Conservation (phyloP, 2,888 invertebrate genomes). For the Unio delphinus region DNA sequence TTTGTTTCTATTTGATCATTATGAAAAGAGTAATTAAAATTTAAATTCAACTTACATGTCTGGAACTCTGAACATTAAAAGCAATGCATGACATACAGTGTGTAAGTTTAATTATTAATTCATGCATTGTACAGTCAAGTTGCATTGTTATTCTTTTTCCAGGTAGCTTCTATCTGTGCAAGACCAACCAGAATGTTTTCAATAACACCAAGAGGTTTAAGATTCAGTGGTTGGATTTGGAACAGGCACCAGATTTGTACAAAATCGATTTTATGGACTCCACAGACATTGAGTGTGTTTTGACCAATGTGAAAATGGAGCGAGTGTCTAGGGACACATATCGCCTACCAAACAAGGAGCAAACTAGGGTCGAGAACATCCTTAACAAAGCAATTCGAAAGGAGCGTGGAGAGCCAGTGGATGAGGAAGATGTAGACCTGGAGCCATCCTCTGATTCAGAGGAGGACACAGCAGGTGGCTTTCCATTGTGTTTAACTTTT, state of each 20-base stretch:
- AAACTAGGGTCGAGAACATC: constrained; percentile 85
- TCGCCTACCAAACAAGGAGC: constrained; percentile 82
- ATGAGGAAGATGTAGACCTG: constrained; percentile 39
- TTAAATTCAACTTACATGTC: no score
- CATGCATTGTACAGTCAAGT: background rate
- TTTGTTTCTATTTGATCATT: no score
- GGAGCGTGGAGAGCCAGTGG: constrained; percentile 51
- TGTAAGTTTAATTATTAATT: background rate
- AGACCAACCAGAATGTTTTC: constrained; percentile 91
- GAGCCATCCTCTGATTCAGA: background rate
- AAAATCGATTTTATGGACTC: constrained; percentile 91
- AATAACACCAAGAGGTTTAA: constrained; percentile 85
- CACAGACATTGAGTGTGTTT: constrained; percentile 74
- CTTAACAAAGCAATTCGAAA: constrained; percentile 83
- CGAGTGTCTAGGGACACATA: constrained; percentile 82
- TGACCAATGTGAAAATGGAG: constrained; percentile 86
- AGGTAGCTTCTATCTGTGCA: constrained; percentile 79
- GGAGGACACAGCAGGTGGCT: no score
- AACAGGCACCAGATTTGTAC: constrained; percentile 76
- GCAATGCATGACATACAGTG: no score
- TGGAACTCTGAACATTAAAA: no score
- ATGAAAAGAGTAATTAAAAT: no score
- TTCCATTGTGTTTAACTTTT: no score
- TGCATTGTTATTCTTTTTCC: constrained; percentile 16
- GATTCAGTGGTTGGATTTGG: constrained; percentile 84